Evolutionary conservation across 2,888 invertebrate species (phyloP).

Genomic region (Dasypolia templi): DNA sequence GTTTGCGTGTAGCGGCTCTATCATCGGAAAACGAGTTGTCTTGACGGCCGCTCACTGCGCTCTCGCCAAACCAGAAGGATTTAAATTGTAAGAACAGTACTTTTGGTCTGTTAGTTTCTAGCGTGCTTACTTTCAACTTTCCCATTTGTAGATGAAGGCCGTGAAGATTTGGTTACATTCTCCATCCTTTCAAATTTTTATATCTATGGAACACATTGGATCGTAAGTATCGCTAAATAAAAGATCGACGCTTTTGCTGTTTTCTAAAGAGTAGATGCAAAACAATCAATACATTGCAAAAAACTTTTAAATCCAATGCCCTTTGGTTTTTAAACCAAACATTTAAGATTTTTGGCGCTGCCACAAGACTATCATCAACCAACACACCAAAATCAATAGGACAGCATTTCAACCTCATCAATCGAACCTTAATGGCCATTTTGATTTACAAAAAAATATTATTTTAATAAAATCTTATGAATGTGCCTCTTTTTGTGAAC

Average conservation of each 20-base stretch:
- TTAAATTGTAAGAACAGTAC: constrained; percentile 92
- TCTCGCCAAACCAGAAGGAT: constrained; percentile 93
- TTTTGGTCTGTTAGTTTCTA: not conserved
- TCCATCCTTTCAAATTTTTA: not conserved
- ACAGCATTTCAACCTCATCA: not conserved
- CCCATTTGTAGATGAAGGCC: no score
- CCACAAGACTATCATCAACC: no score
- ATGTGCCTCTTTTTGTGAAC: not conserved
- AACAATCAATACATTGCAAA: not conserved
- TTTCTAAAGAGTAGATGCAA: not conserved
- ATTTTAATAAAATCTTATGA: no score
- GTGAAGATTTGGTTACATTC: not conserved
- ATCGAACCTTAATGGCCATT: no score
- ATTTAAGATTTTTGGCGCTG: not conserved
- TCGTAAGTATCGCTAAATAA: not conserved
- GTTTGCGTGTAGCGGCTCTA: constrained; percentile 94
- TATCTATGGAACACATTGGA: not conserved
- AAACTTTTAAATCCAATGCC: not conserved
- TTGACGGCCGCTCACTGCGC: constrained; percentile 95
- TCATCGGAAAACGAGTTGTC: constrained; percentile 91
- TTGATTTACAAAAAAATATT: no score
- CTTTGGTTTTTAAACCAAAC: not conserved
- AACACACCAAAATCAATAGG: not conserved
- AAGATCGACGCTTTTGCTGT: not conserved
- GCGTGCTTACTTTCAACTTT: not conserved